Conservation (phyloP, 2,797 vertebrate genomes). For the Sebastiscus albofasciatus region DNA sequence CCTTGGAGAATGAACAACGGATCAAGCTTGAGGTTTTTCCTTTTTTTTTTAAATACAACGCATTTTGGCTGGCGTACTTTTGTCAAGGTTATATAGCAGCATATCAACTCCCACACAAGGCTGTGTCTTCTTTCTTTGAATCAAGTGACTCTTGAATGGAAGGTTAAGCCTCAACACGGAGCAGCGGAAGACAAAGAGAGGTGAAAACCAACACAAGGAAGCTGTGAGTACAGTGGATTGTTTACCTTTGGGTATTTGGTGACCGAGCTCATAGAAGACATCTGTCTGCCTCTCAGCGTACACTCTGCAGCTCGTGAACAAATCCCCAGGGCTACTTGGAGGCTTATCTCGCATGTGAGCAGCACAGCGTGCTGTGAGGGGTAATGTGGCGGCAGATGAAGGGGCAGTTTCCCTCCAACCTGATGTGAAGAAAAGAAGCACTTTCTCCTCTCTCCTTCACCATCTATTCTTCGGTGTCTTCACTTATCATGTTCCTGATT, state of each 20-base stretch:
- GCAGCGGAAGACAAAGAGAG: background rate
- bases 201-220: slow-evolving; percentile 4
- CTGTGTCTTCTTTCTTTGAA: slow-evolving; percentile 6
- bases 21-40: slow-evolving; percentile 10
- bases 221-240: slow-evolving; percentile 16
- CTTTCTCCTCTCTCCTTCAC: background rate
- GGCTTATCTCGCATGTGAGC: background rate
- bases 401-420: background rate
- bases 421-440: slow-evolving; percentile 12
- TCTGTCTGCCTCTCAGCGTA: slow-evolving; percentile 2
- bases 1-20: background rate
- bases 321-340: background rate
- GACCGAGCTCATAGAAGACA: slow-evolving; percentile 17
- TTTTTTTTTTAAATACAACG: background rate
- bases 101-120: slow-evolving; percentile 17
- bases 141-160: slow-evolving; percentile 18
- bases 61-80: slow-evolving; percentile 4
- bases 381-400: background rate
- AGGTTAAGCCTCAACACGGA: background rate
- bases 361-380: background rate
- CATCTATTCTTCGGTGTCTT: background rate
- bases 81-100: slow-evolving; percentile 20
- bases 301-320: background rate
- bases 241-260: slow-evolving; percentile 25
- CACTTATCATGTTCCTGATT: background rate